Conservation (phyloP, 2,113 vertebrate species). For the Cariama cristata region DNA sequence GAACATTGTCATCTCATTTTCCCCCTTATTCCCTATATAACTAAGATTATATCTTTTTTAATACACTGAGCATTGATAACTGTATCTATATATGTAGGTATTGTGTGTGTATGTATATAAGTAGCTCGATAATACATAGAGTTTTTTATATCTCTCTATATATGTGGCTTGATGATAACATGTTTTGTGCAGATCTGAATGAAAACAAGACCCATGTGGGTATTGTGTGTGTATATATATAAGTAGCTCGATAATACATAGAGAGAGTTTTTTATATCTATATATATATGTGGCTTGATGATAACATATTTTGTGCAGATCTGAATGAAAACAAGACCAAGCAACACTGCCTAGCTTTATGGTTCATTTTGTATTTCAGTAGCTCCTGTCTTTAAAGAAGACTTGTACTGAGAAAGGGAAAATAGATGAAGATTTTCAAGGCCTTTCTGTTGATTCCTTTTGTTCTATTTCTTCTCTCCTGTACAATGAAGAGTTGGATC, state of each 20-base stretch:
- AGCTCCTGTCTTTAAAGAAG: background rate
- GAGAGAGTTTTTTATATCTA: too few species aligned
- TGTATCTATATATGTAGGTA: background rate
- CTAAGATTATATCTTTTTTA: background rate
- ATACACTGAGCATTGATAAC: background rate
- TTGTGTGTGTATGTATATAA: background rate
- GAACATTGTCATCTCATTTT: background rate
- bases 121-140: background rate
- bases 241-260: background rate
- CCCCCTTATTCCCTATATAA: background rate
- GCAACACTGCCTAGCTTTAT: background rate
- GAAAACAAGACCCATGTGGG: background rate
- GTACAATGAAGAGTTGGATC: background rate
- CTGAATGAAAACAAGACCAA: background rate
- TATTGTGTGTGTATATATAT: background rate
- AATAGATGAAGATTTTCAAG: background rate
- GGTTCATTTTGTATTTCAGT: background rate
- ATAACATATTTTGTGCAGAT: background rate
- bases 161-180: background rate
- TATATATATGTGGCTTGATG: background rate
- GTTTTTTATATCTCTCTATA: background rate
- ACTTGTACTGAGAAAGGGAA: background rate
- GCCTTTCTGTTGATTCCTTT: background rate
- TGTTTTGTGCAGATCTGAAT: background rate
- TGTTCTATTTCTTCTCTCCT: background rate